Base-by-base conservation (phyloP, 2,113 vertebrate genomes). In the Uropsilus gracilis region DNA sequence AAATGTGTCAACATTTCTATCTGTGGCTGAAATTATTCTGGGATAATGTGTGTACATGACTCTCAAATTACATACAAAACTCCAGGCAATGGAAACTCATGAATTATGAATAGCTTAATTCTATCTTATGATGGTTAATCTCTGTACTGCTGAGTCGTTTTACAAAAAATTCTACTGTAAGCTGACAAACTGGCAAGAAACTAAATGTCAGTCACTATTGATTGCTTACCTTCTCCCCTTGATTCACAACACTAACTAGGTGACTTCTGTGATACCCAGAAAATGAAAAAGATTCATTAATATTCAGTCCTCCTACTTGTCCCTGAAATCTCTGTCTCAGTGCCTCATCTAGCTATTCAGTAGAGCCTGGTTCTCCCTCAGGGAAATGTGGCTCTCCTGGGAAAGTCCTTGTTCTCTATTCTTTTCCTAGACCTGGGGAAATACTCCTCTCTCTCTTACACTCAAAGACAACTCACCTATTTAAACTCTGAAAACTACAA, bases 401-500 rank as follows among this genome's bases (percentile, higher is more conserved):
- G 17, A n/a, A 32, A 57, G 6, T 24, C 10, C 44, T 63, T 72
- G 48, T n/a, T n/a, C n/a, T n/a, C n/a, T n/a, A n/a, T n/a, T 63
- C 28, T 78, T 18, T 48, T 18, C 20, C 0, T 22, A 69, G 30
- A 4, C 20, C 72, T 75, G 20, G 34, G 81, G 11, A 93, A 90
- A 50, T 90, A 44, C 14, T 86, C 78, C 11, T 69, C 8, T 66
- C 64, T 69, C 3, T 76, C 42, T 53, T 8, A 14, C 32, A 28
- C 30, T 72, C 80, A 66, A 53, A 72, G 48, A 66, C 39, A 84
- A 63, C 18, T 66, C 9, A 90, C 16, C 30, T 55, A 9, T 76
- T 57, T 91, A 77, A 46, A 5, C 10, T 89, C 44, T 89, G 42
- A 91, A 91, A 69, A 68, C 39, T 57, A 57, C 91, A 91, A 17